Base-by-base conservation (phyloP, 2,797 vertebrate species). In the Vespertilio murinus region DNA sequence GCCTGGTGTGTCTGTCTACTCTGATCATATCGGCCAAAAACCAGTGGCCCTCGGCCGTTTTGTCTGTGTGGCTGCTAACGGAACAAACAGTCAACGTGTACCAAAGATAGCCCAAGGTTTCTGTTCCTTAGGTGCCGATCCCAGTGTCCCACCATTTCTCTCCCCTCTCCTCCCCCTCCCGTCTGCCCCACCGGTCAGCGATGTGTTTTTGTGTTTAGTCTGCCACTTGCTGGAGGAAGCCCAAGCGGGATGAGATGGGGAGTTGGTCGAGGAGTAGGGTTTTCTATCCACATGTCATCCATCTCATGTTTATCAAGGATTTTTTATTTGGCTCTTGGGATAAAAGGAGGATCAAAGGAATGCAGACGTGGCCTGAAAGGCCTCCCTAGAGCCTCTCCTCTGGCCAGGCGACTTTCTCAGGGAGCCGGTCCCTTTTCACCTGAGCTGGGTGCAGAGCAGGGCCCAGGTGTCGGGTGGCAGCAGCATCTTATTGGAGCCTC, bases 291-390 rank as follows among this genome's bases (percentile, higher is more conserved):
- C 28, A 0, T 11, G 22, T 18, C 30, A 1, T 56, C 75, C 30
- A 1, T 56, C 75, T 56, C 30, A 22, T 61, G 64, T 56, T 45
- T 71, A n/a, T 91, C 28, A 23, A 35, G 35, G 35, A 13, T 64
- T 70, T 93, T 38, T 88, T 11, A 74, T 33, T 79, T 85, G 90
- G 35, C 81, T 69, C 42, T 67, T 56, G 81, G 79, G 61, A 85
- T 74, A 42, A 64, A 47, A 91, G 45, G 30, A 80, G 65, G 33
- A 82, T 74, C 56, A 35, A 12, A 70, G 67, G 71, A 75, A 71
- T 73, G 49, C 20, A 52, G 71, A 45, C 3, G 0, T 38, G 75
- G 47, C 47, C 80, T 20, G 4, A 40, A 61, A 70, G 49, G 18
- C 6, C 77, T 40, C 28, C 33, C 30, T 5, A 8, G 42, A 28